These are phyloP conservation scores for Ascaphus truei DNA, from an alignment of 2,113 vertebrate genomes.

Conservation along the genomic window DNA sequence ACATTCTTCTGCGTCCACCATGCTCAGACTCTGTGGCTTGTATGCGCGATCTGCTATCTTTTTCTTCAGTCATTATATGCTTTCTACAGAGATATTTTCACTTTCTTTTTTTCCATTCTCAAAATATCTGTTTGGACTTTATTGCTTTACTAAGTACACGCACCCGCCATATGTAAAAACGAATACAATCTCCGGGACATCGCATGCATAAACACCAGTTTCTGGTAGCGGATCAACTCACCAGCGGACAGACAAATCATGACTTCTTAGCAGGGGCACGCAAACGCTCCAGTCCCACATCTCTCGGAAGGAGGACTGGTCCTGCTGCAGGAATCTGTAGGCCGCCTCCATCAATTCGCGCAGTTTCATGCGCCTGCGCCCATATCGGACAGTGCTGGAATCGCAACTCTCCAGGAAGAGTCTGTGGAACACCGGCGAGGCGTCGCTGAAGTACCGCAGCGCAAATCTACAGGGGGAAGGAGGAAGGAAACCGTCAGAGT, in stretches of 20 bases:
- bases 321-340: slow-evolving; percentile 81
- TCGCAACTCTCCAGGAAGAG: slow-evolving; percentile 91
- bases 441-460: slow-evolving; percentile 79
- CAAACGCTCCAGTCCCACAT: slow-evolving; percentile 98
- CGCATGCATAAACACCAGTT: too few relatives aligned
- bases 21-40: too few relatives aligned
- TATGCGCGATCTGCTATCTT: too few relatives aligned
- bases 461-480: slow-evolving; percentile 74
- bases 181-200: too few relatives aligned
- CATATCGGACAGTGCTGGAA: slow-evolving; percentile 80
- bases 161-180: too few relatives aligned
- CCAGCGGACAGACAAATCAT: slow-evolving; percentile 90
- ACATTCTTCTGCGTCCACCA: too few relatives aligned
- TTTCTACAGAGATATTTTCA: too few relatives aligned
- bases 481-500: background rate
- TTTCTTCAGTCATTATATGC: too few relatives aligned
- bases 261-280: slow-evolving; percentile 88
- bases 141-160: too few relatives aligned
- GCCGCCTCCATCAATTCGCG: slow-evolving; percentile 95
- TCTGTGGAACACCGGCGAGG: slow-evolving; percentile 90
- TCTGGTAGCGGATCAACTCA: too few relatives aligned
- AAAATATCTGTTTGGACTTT: too few relatives aligned
- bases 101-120: too few relatives aligned
- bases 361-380: slow-evolving; percentile 89
- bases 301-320: slow-evolving; percentile 74